Evolutionary conservation across 2,888 invertebrate genomes (phyloP), one percentile per base, ranked within the genome.

Genomic region (Gastrophysa polygoni): DNA sequence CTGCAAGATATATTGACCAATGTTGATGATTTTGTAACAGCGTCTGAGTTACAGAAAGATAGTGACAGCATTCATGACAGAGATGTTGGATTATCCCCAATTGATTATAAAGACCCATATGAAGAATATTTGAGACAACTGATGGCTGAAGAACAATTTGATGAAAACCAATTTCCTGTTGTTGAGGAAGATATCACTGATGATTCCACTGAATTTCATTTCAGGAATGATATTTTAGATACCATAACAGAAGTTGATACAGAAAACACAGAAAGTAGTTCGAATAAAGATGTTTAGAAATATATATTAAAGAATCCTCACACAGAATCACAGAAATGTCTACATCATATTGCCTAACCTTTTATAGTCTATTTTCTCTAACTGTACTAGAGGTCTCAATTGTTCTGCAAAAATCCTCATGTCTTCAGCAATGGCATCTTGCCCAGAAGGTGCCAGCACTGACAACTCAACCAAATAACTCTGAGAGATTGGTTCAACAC

Each of bases 331-430:
- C 8, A 46, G 4, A 46, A 34, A 44, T 38, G 1, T 2, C 47
- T 70, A 70, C 72, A 72, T 70, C 64, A 71, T 68, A 65, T 72
- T 76, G 24, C 82, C 83, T 20, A 92, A 82, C 64, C 92, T 83
- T 77, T 93, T 92, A 79, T 93, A 95, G 83, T 96, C 96, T 55
- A 96, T 91, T 83, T 96, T 96, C 77, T 96, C 96, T 6, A 97
- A 85, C 71, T 92, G 92, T 2, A 96, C 96, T 7, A 96, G 84
- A 0, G 98, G 97, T 74, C 93, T 89, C 1, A 98, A 84, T 77
- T 97, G 96, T 78, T 98, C 97, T 0, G 97, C 95, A 83, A 98
- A 96, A 24, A 91, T 88, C 64, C 93, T 89, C 92, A 98, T 96
- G 77, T 98, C 97, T 75, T 97, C 97, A 2, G 93, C 97, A 60